Percentiles rank a stretch among this genome's conserved stretches.
Evolutionary conservation across 2,888 invertebrate genomes (phyloP).

Genomic region (Pyrgus malvae): DNA sequence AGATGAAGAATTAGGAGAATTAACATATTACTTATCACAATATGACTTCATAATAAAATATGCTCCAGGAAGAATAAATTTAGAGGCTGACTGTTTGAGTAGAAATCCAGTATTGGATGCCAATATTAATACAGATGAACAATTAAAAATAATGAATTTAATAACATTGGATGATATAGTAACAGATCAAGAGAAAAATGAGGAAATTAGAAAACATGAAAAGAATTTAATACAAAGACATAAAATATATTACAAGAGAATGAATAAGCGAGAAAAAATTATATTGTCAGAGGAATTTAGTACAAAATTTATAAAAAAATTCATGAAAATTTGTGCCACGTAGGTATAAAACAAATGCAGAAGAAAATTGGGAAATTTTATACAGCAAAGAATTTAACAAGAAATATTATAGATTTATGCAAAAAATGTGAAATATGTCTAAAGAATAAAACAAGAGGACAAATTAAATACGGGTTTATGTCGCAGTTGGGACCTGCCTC

Average conservation of each 20-base stretch:
- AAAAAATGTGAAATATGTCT: background rate
- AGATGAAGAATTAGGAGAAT: constrained; percentile 30
- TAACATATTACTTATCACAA: constrained; percentile 40
- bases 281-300: background rate
- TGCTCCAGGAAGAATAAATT: constrained; percentile 28
- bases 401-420: background rate
- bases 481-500: background rate
- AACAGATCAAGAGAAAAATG: background rate
- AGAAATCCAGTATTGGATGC: background rate
- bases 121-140: background rate
- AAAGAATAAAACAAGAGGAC: background rate
- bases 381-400: background rate
- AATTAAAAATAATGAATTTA: background rate
- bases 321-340: background rate
- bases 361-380: background rate
- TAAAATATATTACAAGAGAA: background rate
- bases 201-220: no score
- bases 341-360: background rate
- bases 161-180: background rate
- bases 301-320: background rate
- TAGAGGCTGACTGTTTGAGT: constrained; percentile 34
- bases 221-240: background rate
- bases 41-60: constrained; percentile 39
- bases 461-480: background rate
- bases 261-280: background rate